These are phyloP conservation scores for Sebastes fasciatus DNA, from an alignment of 2,113 vertebrate genomes.

Conservation along the genomic window DNA sequence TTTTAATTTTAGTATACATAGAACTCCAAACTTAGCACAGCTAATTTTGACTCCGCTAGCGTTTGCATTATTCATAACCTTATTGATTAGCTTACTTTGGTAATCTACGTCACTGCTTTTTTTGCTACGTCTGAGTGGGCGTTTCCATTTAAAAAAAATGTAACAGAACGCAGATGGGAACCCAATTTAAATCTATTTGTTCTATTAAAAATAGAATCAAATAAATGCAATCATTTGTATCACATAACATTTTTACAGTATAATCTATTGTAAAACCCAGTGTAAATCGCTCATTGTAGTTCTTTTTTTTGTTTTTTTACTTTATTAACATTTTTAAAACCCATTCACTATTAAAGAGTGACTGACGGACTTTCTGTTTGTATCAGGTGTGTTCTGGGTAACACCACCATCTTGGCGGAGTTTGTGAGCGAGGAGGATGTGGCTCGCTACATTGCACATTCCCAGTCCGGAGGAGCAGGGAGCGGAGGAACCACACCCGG, in stretches of 20 bases:
- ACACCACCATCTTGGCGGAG: slow-evolving; percentile 99
- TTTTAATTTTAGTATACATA: too few relatives aligned
- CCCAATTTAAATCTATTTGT: neutral
- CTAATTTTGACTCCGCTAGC: too few relatives aligned
- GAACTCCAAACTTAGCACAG: too few relatives aligned
- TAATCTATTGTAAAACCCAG: neutral
- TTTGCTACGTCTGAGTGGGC: too few relatives aligned
- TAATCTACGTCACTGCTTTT: too few relatives aligned
- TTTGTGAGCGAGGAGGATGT: slow-evolving; percentile 99
- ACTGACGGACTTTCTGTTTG: slow-evolving; percentile 13
- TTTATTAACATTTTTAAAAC: neutral
- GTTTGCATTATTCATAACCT: too few relatives aligned
- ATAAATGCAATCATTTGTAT: neutral
- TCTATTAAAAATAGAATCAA: neutral
- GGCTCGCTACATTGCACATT: slow-evolving; percentile 98
- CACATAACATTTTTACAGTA: neutral
- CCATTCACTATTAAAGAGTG: neutral
- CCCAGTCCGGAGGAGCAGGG: slow-evolving; percentile 83
- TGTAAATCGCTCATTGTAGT: neutral
- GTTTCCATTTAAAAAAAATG: too few relatives aligned
- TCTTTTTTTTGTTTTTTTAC: too few relatives aligned
- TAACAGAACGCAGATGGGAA: too few relatives aligned
- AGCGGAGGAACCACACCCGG: slow-evolving; percentile 59
- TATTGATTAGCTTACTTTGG: too few relatives aligned
- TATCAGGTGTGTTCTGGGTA: slow-evolving; percentile 97